Conservation (phyloP, 1,140 invertebrate species). For the Panagrolaimus sp. region DNA sequence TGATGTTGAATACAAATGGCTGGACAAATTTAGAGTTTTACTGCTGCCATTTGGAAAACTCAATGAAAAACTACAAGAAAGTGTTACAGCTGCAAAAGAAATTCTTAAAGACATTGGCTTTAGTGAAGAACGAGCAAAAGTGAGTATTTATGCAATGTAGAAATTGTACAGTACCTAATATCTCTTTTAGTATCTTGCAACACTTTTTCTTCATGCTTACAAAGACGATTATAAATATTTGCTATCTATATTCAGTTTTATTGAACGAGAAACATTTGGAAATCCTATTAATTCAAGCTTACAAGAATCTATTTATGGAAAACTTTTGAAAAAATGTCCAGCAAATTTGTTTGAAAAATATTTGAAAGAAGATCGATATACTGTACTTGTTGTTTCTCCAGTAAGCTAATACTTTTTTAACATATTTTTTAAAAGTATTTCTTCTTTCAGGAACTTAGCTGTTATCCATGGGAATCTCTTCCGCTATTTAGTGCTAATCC, state of each 20-base stretch:
- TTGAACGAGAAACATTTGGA: neutral
- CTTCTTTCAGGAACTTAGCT: conserved; percentile 22
- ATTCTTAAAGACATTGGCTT: neutral
- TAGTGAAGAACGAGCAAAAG: neutral
- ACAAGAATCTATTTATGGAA: neutral
- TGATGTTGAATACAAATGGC: neutral
- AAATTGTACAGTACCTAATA: too few relatives aligned
- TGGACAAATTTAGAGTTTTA: neutral
- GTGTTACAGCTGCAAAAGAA: too few relatives aligned
- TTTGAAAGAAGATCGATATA: neutral
- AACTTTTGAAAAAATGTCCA: neutral
- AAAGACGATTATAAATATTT: neutral
- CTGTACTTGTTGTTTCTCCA: neutral
- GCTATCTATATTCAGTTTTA: neutral
- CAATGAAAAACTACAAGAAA: too few relatives aligned
- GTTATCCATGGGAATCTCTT: conserved; percentile 36
- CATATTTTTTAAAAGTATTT: too few relatives aligned
- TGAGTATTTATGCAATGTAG: too few relatives aligned
- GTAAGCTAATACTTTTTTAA: neutral
- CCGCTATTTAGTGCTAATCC: conserved; percentile 25
- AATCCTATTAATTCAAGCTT: neutral
- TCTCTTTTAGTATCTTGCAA: neutral
- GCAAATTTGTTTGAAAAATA: neutral
- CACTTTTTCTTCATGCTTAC: neutral
- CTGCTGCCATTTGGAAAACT: neutral